These are phyloP conservation scores for Botia almorhae DNA, from an alignment of 2,797 vertebrate species.

Conservation along the genomic window DNA sequence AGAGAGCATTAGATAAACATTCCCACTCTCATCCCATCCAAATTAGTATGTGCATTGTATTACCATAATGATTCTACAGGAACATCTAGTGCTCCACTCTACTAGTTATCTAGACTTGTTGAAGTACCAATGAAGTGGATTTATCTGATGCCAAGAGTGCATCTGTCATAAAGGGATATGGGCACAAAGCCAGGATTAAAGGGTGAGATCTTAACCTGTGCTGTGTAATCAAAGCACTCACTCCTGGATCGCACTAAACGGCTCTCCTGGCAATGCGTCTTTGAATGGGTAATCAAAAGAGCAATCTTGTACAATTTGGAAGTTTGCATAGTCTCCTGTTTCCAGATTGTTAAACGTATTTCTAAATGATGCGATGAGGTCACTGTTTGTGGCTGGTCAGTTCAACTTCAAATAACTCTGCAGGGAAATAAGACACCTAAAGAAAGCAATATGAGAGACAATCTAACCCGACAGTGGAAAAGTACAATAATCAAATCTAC, in stretches of 20 bases:
- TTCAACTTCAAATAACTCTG: background rate
- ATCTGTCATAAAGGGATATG: constrained; percentile 24
- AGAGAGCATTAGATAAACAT: background rate
- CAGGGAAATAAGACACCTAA: background rate
- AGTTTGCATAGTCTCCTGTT: background rate
- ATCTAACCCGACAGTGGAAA: background rate
- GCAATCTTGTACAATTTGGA: background rate
- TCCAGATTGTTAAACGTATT: constrained; percentile 1
- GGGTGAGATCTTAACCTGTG: constrained; percentile 15
- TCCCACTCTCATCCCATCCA: constrained; percentile 17
- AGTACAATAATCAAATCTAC: background rate
- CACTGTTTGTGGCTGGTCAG: background rate
- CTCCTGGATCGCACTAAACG: constrained; percentile 8
- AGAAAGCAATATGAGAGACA: background rate
- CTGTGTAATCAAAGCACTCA: background rate
- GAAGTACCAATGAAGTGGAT: constrained; percentile 19
- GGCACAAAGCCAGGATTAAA: constrained; percentile 28
- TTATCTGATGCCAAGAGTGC: constrained; percentile 23
- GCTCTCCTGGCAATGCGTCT: background rate
- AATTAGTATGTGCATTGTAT: constrained; percentile 25
- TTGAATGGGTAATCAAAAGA: constrained; percentile 29
- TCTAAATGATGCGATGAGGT: background rate
- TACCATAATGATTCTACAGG: constrained; percentile 3
- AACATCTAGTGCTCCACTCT: background rate
- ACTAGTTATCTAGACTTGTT: constrained; percentile 8